Evolutionary conservation across 2,797 vertebrate genomes (phyloP), one percentile per base, ranked within the genome.

Genomic region (Gephyroberyx darwinii): DNA sequence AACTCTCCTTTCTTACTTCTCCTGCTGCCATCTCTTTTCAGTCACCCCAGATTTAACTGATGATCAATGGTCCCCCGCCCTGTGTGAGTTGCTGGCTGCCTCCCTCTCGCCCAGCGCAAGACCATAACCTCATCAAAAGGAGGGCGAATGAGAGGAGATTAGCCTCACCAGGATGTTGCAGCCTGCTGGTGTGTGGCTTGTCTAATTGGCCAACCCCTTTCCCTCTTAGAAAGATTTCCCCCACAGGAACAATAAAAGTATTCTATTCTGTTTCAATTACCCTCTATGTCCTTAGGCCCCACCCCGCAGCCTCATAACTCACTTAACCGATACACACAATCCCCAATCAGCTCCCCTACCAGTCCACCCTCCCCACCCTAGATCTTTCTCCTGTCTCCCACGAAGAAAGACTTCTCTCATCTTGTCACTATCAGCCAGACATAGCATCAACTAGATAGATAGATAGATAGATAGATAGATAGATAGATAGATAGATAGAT

Each of bases 201-300:
- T 89, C 86, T 90, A 93, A 93, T 92, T 91, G 89, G 77, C 81
- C 81, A 77, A 84, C 82, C 78, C 90, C 71, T 82, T 85, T 85
- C 63, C 83, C 83, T 75, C 80, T 87, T 74, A 73, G 82, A 90
- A 77, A 78, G 84, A 93, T 90, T 85, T 84, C 73, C 88, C 92
- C 91, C 86, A 86, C 85, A 89, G 90, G 89, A 89, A 91, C 90
- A 88, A 92, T 93, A 93, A 91, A 93, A 89, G 88, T 92, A 90
- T 92, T 91, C 91, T 89, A 93, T 93, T 92, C 89, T 92, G 89
- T 92, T 92, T 91, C 89, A 91, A 92, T 93, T 93, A 93, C 90
- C 88, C 90, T 86, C 84, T 85, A 74, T 90, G 91, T 91, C 88
- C 88, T 90, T 86, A 71, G 3, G 81, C 89, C 87, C 83, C 88